phyloP scores from a whole-genome alignment of 2,888 invertebrate species.

The Acrobasis suavella region DNA sequence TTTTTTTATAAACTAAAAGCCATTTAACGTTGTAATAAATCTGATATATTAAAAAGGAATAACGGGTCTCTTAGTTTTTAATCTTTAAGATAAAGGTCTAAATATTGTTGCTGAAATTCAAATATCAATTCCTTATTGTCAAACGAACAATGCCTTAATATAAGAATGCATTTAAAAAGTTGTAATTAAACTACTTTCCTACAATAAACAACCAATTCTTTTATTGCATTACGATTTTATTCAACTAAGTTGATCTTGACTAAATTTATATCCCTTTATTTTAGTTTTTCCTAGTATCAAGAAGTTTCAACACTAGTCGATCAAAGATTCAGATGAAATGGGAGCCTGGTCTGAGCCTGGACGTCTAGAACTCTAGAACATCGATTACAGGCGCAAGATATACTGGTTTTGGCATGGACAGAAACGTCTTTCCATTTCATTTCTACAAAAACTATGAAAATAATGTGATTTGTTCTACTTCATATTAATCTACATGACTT shows the following conservation, averaged over 20 bases:
- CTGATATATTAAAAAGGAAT: background rate
- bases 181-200: background rate
- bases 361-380: too few relatives aligned
- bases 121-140: background rate
- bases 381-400: too few relatives aligned
- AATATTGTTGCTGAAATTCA: background rate
- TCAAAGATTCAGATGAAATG: too few relatives aligned
- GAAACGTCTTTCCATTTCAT: too few relatives aligned
- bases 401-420: too few relatives aligned
- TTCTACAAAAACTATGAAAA: too few relatives aligned
- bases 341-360: too few relatives aligned
- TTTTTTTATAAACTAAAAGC: too few relatives aligned
- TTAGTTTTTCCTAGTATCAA: too few relatives aligned
- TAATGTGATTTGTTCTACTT: background rate
- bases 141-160: background rate
- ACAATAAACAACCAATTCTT: background rate
- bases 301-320: too few relatives aligned
- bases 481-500: background rate
- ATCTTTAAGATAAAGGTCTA: background rate
- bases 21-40: background rate
- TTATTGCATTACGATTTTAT: background rate
- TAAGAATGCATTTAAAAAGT: background rate
- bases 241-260: background rate
- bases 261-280: too few relatives aligned
- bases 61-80: background rate